Percentiles rank a stretch among this genome's conserved stretches.
These are phyloP conservation scores for Heptranchias perlo DNA, from an alignment of 2,113 vertebrate species.

Conservation along the genomic window DNA sequence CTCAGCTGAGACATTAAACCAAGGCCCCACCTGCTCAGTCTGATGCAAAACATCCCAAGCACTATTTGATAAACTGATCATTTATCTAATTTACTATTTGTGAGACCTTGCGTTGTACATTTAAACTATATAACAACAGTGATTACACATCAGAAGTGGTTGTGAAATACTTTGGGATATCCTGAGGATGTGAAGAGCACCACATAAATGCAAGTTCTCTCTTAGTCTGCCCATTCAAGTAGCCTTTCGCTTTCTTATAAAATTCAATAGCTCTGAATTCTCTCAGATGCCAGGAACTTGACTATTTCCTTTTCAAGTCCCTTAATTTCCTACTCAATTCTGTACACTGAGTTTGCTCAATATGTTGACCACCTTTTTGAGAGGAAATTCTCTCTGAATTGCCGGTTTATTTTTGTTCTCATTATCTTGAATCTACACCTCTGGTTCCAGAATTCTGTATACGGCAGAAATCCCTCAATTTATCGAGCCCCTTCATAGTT, in stretches of 20 bases:
- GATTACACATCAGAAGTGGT: neutral
- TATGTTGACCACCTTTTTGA: neutral
- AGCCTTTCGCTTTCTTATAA: neutral
- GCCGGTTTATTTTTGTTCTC: neutral
- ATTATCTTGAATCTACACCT: neutral
- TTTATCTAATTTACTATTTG: neutral
- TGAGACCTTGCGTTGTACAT: neutral
- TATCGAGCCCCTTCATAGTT: neutral
- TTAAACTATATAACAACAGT: no score
- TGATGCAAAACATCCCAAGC: neutral
- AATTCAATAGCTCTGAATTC: neutral
- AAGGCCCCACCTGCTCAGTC: no score
- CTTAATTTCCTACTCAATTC: neutral
- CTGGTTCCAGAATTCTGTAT: neutral
- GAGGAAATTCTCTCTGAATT: neutral
- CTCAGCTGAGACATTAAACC: neutral
- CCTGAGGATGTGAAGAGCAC: neutral
- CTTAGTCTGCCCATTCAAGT: neutral
- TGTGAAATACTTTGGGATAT: neutral
- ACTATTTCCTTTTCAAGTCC: neutral
- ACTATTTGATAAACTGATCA: neutral
- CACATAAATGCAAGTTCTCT: neutral
- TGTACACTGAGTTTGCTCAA: neutral
- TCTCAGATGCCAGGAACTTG: neutral
- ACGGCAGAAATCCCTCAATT: neutral